Evolutionary conservation across 2,888 invertebrate species (phyloP), one percentile per base, ranked within the genome.

Genomic region (Macrophya annulata): DNA sequence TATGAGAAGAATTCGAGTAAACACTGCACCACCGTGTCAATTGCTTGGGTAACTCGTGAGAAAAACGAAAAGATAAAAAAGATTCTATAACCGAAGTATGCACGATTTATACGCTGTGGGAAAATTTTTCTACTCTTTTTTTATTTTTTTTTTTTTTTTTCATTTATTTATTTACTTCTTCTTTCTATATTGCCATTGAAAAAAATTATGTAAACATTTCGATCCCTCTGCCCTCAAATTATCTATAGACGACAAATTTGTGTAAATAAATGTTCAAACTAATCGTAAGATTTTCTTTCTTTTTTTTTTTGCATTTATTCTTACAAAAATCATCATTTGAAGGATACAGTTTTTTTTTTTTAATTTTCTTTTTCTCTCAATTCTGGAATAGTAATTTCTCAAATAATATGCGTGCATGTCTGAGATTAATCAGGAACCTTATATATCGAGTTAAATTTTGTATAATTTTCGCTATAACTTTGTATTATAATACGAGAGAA

Each of bases 21-120:
- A 77, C 77, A 77, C 72, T n/a, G 31, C 68, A 15, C 31, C 17
- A 48, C 31, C 48, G 77, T 55, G 77, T 77, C 77, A 77, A 77
- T 77, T 77, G 51, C 55, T 77, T 77, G 43, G 37, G 77, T 37
- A 51, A 51, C 37, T 31, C 40, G 17, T 51, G n/a, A 40, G 48
- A 74, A 45, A 15, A 74, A 45, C 4, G 21, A 31, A 68, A 8
- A 68, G 40, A 68, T 15, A 17, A 68, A 62, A 68, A 68, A 31
- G 25, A 62, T 62, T 25, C 12, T 4, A 48, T 62, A 31, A 62
- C 62, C 62, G 25, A 62, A 62, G 62, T 62, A 62, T 25, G 21
- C 62, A 21, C 62, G 25, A 62, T 62, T 68, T 68, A 68, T 68
- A 21, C 62, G 68, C 17, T 68, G 68, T 68, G 68, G 68, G 68